phyloP scores from a whole-genome alignment of 92 coral and sea anemone genomes.

The Chrysogorgia sp. region DNA sequence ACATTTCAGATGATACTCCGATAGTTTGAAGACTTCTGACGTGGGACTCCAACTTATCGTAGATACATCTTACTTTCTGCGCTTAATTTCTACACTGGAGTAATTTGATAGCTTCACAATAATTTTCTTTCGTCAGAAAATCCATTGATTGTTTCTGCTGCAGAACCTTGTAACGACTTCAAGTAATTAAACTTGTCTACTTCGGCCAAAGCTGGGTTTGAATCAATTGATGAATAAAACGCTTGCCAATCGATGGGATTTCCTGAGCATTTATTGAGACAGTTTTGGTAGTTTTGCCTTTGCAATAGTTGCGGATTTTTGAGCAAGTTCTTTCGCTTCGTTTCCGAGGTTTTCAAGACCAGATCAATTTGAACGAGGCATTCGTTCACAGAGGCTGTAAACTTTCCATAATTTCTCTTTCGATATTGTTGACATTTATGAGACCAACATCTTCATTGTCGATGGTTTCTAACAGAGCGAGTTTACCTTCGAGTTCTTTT shows the following conservation, averaged over 20 bases:
- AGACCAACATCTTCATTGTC: too few relatives aligned
- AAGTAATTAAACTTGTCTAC: constrained; percentile 30
- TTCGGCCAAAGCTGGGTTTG: constrained; percentile 19
- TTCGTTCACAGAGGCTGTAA: too few relatives aligned
- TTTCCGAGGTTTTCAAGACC: too few relatives aligned
- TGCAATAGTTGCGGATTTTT: constrained; percentile 1
- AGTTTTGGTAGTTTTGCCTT: constrained; percentile 50
- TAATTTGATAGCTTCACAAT: constrained; percentile 28
- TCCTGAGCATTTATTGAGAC: constrained; percentile 36
- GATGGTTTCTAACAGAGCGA: too few relatives aligned
- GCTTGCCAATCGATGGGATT: constrained; percentile 50
- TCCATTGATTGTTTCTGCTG: constrained; percentile 44
- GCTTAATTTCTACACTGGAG: constrained; percentile 19
- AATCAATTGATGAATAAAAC: constrained; percentile 29
- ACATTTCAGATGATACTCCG: constrained; percentile 35
- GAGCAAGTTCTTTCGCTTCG: too few relatives aligned
- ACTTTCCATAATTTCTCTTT: too few relatives aligned
- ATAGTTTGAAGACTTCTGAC: constrained; percentile 35
- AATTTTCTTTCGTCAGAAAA: constrained; percentile 38
- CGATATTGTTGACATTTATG: too few relatives aligned
- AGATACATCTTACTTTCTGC: constrained; percentile 17
- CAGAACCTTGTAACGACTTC: constrained; percentile 39
- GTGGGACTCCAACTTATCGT: constrained; percentile 31
- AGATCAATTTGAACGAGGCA: too few relatives aligned
- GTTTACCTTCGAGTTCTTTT: too few relatives aligned